phyloP scores from a whole-genome alignment of 2,113 vertebrate genomes.

The Butorides virescens region DNA sequence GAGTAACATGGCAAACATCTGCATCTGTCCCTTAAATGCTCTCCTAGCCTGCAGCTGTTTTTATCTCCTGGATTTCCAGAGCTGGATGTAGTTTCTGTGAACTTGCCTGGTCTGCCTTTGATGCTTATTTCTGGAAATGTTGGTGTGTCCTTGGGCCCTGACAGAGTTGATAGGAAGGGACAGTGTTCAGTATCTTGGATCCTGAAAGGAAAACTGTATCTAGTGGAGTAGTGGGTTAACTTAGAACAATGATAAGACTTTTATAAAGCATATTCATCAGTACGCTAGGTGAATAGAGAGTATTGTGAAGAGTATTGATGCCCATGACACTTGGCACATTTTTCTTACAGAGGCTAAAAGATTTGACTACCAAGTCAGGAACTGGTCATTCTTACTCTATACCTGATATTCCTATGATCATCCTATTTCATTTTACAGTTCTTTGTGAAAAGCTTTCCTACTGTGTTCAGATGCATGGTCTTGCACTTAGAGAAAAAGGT shows the following conservation, averaged over 20 bases:
- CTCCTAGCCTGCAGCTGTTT: not conserved
- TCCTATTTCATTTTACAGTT: not conserved
- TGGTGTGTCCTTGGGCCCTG: not conserved
- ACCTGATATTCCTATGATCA: not conserved
- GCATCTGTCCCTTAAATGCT: not conserved
- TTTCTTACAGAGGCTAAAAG: not conserved
- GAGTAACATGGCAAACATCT: not conserved
- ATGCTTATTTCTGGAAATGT: rapidly evolving
- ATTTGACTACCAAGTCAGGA: not conserved
- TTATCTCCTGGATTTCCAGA: not conserved
- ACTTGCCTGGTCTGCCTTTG: not conserved
- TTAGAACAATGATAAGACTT: not conserved
- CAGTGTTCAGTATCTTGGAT: not conserved
- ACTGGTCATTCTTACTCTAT: not conserved
- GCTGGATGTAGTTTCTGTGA: not conserved
- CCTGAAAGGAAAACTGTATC: not conserved
- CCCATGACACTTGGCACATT: not conserved
- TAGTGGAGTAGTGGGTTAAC: not conserved
- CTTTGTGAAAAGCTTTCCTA: not conserved
- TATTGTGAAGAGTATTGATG: not conserved
- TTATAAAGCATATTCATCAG: not conserved
- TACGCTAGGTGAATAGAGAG: not conserved
- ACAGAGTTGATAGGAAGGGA: not conserved
- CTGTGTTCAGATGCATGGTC: not conserved
- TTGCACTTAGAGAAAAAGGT: not conserved